These are phyloP conservation scores for Barbus barbus DNA, from an alignment of 2,113 vertebrate species.

Conservation along the genomic window DNA sequence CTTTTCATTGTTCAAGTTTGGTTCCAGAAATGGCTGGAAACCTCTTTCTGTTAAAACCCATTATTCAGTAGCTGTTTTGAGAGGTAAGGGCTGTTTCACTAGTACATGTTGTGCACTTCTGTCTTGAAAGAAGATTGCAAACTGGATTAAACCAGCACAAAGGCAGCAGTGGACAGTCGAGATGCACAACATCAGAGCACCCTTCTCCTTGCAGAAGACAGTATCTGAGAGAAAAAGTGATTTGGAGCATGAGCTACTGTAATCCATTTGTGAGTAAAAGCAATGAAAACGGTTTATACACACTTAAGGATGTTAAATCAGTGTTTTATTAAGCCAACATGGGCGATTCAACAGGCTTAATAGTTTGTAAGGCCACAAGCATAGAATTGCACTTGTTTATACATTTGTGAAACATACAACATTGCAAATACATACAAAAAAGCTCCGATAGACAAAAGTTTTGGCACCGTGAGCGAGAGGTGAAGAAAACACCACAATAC, in stretches of 20 bases:
- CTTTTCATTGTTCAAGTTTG: not conserved
- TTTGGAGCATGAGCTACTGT: not conserved
- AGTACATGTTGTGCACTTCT: not conserved
- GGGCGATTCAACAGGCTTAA: slow-evolving; percentile 36
- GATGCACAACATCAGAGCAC: not conserved
- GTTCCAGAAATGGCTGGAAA: not conserved
- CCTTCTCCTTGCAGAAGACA: not conserved
- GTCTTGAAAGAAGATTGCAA: not conserved
- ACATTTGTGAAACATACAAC: slow-evolving; percentile 35
- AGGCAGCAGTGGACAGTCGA: not conserved
- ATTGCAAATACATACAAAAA: slow-evolving; percentile 45
- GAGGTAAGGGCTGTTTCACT: not conserved
- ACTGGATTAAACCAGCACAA: not conserved
- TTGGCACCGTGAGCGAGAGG: slow-evolving; percentile 16
- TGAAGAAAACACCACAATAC: not conserved
- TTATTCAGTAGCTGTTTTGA: not conserved
- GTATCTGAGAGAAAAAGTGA: not conserved
- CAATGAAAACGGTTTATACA: not conserved
- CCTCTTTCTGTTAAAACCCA: not conserved
- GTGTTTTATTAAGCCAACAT: slow-evolving; percentile 66
- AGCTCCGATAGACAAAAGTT: slow-evolving; percentile 20
- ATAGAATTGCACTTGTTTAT: slow-evolving; percentile 60
- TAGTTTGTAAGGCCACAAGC: slow-evolving; percentile 36
- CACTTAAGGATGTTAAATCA: slow-evolving; percentile 35
- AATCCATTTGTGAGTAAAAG: not conserved